Conservation (phyloP, 2,888 invertebrate genomes). For the Agrilus biguttatus region DNA sequence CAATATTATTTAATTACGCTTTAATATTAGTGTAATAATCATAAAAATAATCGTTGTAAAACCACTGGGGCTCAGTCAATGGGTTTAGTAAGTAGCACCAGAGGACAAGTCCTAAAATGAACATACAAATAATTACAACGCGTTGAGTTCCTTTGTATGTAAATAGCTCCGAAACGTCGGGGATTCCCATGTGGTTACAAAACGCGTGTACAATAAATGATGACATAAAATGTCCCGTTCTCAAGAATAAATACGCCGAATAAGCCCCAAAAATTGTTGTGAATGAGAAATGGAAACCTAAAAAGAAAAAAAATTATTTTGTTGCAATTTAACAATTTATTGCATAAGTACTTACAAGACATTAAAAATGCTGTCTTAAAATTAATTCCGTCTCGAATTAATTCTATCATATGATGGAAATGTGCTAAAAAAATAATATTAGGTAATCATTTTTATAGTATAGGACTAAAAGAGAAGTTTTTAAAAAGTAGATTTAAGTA, state of each 20-base stretch:
- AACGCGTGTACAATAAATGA: conserved; percentile 84
- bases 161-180: conserved; percentile 63
- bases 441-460: neutral
- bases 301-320: conserved; percentile 10
- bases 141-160: conserved; percentile 42
- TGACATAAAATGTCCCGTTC: conserved; percentile 81
- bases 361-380: conserved; percentile 54
- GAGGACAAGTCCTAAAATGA: conserved; percentile 56
- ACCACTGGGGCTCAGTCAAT: conserved; percentile 49
- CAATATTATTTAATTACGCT: too few species aligned
- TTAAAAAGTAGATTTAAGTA: too few species aligned
- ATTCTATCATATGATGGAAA: conserved; percentile 81
- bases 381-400: conserved; percentile 54
- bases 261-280: conserved; percentile 91
- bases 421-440: conserved; percentile 65
- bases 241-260: conserved; percentile 79
- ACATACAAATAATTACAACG: conserved; percentile 47
- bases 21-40: too few species aligned
- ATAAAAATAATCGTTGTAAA: conserved; percentile 16
- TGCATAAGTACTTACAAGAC: conserved; percentile 44
- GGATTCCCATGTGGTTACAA: conserved; percentile 95
- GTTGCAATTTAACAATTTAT: neutral
- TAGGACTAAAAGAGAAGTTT: neutral
- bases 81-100: conserved; percentile 69
- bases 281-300: conserved; percentile 78